phyloP scores from a whole-genome alignment of 2,113 vertebrate species.

The Oncorhynchus masou region DNA sequence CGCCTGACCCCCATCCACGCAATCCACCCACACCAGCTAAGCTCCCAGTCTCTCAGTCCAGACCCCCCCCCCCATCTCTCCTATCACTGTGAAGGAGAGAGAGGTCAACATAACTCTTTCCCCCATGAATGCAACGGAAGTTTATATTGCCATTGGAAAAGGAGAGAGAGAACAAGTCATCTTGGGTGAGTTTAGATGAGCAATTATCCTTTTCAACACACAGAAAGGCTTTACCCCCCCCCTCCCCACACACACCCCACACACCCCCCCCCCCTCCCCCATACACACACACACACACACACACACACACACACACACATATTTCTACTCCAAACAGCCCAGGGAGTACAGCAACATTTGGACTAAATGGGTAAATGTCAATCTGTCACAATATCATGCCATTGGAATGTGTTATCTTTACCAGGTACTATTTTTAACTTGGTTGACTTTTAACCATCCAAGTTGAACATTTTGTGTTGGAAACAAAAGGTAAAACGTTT shows the following conservation, averaged over 20 bases:
- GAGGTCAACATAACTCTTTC: conserved; percentile 63
- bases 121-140: conserved; percentile 59
- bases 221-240: conserved; percentile 39
- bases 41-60: conserved; percentile 13
- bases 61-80: not conserved
- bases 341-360: conserved; percentile 57
- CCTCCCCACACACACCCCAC: too few relatives aligned
- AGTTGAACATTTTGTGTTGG: conserved; percentile 52
- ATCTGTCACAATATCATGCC: conserved; percentile 53
- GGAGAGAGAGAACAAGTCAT: conserved; percentile 34
- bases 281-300: too few relatives aligned
- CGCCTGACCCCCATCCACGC: conserved; percentile 31
- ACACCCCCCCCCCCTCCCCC: conserved; percentile 21
- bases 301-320: not conserved
- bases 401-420: conserved; percentile 67
- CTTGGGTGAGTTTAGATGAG: conserved; percentile 66
- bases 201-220: conserved; percentile 68
- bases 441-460: conserved; percentile 52
- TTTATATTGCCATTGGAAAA: conserved; percentile 65
- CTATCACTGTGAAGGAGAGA: conserved; percentile 29
- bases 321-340: conserved; percentile 50
- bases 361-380: conserved; percentile 53
- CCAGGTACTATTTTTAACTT: conserved; percentile 65
- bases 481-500: conserved; percentile 42
- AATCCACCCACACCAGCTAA: conserved; percentile 34